A percentile compares a stretch with the other conserved stretches of the same genome.
phyloP scores from a whole-genome alignment of 2,888 invertebrate species.

The Caenorhabditis wallacei region DNA sequence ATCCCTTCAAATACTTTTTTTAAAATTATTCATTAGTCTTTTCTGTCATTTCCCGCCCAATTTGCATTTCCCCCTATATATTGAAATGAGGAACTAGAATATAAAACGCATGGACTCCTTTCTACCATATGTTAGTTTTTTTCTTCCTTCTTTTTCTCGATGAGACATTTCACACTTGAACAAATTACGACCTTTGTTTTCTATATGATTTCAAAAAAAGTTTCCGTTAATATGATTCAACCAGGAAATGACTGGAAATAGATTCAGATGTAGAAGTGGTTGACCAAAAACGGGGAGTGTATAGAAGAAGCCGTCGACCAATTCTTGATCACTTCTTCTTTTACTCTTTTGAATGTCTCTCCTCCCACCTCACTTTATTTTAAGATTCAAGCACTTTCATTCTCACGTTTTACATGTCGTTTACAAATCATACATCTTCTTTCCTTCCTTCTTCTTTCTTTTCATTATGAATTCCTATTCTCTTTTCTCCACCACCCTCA shows the following conservation, averaged over 20 bases:
- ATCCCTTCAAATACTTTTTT: constrained; percentile 5
- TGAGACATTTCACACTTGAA: background rate
- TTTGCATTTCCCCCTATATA: constrained; percentile 13
- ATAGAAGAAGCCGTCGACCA: constrained; percentile 31
- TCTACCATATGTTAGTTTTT: constrained; percentile 15
- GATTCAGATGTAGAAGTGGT: constrained; percentile 40
- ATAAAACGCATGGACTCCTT: background rate
- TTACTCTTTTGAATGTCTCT: background rate
- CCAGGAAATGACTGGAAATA: constrained; percentile 53
- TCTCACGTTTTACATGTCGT: constrained; percentile 36
- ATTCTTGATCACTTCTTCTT: constrained; percentile 50
- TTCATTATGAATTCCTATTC: constrained; percentile 44
- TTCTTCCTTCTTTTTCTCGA: background rate
- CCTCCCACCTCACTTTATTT: constrained; percentile 50
- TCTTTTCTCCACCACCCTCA: constrained; percentile 37
- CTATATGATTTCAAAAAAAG: background rate
- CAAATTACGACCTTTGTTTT: constrained; percentile 10
- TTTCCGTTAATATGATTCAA: constrained; percentile 34
- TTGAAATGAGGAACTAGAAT: constrained; percentile 47
- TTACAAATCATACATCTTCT: constrained; percentile 55
- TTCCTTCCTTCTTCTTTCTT: constrained; percentile 25
- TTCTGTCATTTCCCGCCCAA: constrained; percentile 29
- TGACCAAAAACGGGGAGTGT: background rate
- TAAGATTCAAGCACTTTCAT: constrained; percentile 45
- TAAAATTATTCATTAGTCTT: constrained; percentile 46